Percentiles rank a stretch among this genome's conserved stretches.
These are phyloP conservation scores for Mus musculus DNA, from an alignment of 2,113 vertebrate species.

Conservation along the genomic window DNA sequence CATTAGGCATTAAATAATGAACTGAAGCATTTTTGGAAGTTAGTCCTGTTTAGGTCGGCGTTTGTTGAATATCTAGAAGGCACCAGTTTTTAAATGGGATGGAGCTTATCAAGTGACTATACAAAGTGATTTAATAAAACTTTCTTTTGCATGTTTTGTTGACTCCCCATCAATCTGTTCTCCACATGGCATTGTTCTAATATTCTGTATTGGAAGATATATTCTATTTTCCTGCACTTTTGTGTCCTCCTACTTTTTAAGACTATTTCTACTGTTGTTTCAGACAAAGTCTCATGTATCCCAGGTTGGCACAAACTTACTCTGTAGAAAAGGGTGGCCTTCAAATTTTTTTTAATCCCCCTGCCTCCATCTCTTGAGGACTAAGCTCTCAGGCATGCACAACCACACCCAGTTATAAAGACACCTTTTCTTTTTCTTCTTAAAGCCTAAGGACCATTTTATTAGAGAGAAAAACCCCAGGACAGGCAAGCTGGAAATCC, in stretches of 20 bases:
- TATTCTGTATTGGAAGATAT: background rate
- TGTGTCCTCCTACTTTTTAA: background rate
- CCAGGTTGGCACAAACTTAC: background rate
- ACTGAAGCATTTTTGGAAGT: background rate
- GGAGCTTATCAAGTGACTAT: background rate
- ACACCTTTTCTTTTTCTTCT: background rate
- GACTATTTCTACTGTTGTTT: background rate
- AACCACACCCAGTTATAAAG: background rate
- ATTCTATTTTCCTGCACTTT: background rate
- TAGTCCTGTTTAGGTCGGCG: background rate
- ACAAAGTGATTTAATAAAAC: background rate
- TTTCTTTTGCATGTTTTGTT: background rate
- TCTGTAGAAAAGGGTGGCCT: background rate
- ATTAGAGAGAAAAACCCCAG: background rate
- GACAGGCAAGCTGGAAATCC: background rate
- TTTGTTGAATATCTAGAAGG: background rate
- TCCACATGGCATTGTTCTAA: background rate
- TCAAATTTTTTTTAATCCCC: background rate
- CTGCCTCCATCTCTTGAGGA: background rate
- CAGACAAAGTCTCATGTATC: background rate
- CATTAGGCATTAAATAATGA: background rate
- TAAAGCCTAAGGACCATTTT: background rate
- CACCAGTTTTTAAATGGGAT: background rate
- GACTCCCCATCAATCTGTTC: background rate
- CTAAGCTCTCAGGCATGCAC: background rate